Percentiles rank a stretch among this genome's conserved stretches.
These are phyloP conservation scores for Leptinotarsa defecta DNA, from an alignment of 1,140 invertebrate species.

Conservation along the genomic window DNA sequence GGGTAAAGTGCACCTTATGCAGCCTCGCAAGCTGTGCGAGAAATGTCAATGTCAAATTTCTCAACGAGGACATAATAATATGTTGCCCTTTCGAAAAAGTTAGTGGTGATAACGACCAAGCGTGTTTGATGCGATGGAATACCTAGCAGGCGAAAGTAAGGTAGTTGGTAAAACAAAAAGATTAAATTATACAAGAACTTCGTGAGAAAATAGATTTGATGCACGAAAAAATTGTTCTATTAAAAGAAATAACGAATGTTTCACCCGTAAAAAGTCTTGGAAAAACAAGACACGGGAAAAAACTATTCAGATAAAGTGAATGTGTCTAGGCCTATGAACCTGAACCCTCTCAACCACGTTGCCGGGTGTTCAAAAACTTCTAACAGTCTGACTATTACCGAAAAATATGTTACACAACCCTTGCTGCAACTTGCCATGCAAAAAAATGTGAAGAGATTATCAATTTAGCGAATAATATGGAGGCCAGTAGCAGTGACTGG, in stretches of 20 bases:
- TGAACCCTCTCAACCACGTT: background rate
- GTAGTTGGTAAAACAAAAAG: background rate
- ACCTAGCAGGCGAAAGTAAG: slow-evolving; percentile 11
- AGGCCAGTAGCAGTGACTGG: no score
- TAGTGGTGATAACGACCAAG: slow-evolving; percentile 8
- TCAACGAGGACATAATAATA: slow-evolving; percentile 12
- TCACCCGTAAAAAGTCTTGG: background rate
- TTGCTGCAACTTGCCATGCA: background rate
- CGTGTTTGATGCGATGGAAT: slow-evolving; percentile 14
- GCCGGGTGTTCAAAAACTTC: slow-evolving; percentile 4
- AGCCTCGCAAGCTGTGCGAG: background rate
- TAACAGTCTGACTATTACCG: slow-evolving; percentile 1
- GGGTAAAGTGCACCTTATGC: slow-evolving; percentile 10
- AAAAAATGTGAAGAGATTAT: background rate
- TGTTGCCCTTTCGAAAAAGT: slow-evolving; percentile 6
- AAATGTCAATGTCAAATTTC: slow-evolving; percentile 7
- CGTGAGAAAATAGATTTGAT: slow-evolving; percentile 9
- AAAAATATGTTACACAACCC: slow-evolving; percentile 12
- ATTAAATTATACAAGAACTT: background rate
- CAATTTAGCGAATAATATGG: background rate
- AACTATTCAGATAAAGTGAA: slow-evolving; percentile 7
- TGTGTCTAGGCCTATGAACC: slow-evolving; percentile 3
- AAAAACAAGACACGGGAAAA: slow-evolving; percentile 9
- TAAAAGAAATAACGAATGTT: background rate
- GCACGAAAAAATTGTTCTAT: slow-evolving; percentile 5